Conservation (phyloP, 2,797 vertebrate genomes). For the Sebastes diploproa region DNA sequence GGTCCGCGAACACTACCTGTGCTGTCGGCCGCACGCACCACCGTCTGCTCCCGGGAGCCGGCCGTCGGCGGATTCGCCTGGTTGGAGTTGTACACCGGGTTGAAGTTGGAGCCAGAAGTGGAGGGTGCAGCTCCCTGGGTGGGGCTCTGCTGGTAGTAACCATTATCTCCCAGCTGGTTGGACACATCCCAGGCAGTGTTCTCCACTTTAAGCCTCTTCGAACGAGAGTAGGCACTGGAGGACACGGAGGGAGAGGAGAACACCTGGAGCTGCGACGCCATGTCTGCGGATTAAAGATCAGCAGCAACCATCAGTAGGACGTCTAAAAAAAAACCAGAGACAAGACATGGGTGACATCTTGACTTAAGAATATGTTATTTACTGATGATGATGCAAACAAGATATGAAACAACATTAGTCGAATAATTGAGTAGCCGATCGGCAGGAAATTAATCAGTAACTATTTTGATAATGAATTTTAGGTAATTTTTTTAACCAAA, state of each 20-base stretch:
- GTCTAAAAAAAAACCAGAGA: neutral
- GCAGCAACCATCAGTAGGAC: neutral
- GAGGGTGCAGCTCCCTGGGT: conserved; percentile 87
- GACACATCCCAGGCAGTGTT: conserved; percentile 92
- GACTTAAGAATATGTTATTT: neutral
- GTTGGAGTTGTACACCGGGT: conserved; percentile 84
- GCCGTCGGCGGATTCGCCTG: conserved; percentile 75
- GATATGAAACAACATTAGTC: neutral
- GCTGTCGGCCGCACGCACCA: conserved; percentile 94
- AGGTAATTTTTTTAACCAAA: neutral
- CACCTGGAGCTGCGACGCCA: conserved; percentile 96
- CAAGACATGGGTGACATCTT: too few relatives aligned
- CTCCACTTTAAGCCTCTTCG: conserved; percentile 98
- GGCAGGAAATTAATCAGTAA: neutral
- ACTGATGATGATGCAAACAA: neutral
- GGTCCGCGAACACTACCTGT: conserved; percentile 87
- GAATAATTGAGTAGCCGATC: neutral
- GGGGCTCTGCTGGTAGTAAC: conserved; percentile 87
- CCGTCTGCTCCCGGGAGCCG: conserved; percentile 83
- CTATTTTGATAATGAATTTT: neutral
- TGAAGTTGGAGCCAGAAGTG: conserved; percentile 88
- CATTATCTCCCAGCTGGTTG: conserved; percentile 87
- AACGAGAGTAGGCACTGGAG: conserved; percentile 96
- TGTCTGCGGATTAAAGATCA: conserved; percentile 78
- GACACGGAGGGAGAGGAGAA: conserved; percentile 97